These are phyloP conservation scores for Noctua comes DNA, from an alignment of 2,888 invertebrate genomes.

Conservation along the genomic window DNA sequence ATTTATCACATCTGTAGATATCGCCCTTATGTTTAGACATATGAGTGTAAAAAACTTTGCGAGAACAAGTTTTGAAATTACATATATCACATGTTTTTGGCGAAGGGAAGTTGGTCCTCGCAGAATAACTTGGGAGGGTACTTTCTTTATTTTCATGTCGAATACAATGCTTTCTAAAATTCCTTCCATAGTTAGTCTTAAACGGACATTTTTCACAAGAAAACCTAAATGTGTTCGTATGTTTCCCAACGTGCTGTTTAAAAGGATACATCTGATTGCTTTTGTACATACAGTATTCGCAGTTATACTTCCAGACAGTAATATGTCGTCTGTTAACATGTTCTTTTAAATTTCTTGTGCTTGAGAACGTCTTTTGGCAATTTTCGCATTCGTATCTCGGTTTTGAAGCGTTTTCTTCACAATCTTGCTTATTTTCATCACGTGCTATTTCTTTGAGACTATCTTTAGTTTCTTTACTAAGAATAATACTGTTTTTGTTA, in stretches of 20 bases:
- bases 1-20: slow-evolving; percentile 30
- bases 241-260: slow-evolving; percentile 16
- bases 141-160: background rate
- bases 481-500: background rate
- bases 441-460: background rate
- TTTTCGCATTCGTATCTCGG: background rate
- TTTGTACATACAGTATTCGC: slow-evolving; percentile 16
- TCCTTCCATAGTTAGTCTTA: slow-evolving; percentile 26
- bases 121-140: background rate
- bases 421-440: background rate
- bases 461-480: background rate
- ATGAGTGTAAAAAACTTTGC: slow-evolving; percentile 6
- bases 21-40: slow-evolving; percentile 20
- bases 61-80: slow-evolving; percentile 21
- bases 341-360: background rate
- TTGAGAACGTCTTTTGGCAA: slow-evolving; percentile 24
- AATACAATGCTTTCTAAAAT: slow-evolving; percentile 2
- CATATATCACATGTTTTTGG: slow-evolving; percentile 17
- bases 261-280: slow-evolving; percentile 5
- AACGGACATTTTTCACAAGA: slow-evolving; percentile 17
- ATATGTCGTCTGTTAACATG: background rate
- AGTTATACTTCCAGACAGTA: slow-evolving; percentile 17
- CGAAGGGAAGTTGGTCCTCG: background rate
- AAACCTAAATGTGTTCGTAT: slow-evolving; percentile 32
- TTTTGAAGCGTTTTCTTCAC: background rate